These are phyloP conservation scores for Pharmacophagus antenor DNA, from an alignment of 2,888 invertebrate genomes.

Conservation along the genomic window DNA sequence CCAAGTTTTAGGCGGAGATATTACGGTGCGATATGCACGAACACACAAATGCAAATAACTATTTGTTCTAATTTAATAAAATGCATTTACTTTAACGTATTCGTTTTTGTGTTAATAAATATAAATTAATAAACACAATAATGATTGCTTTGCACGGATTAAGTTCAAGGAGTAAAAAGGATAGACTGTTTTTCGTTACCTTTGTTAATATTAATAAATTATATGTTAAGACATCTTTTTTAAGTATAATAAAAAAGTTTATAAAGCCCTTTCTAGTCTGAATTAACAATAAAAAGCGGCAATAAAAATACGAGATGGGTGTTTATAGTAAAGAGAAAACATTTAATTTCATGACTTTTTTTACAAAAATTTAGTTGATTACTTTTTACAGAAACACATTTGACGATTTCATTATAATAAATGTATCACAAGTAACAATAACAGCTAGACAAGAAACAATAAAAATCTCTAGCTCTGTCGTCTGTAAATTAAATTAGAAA, in stretches of 20 bases:
- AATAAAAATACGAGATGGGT: no score
- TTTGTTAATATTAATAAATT: no score
- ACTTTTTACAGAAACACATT: background rate
- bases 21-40: constrained; percentile 16
- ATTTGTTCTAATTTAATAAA: constrained; percentile 9
- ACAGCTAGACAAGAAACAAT: background rate
- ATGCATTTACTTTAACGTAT: background rate
- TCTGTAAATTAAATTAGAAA: constrained; percentile 15
- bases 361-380: background rate
- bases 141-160: background rate
- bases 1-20: constrained; percentile 25
- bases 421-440: background rate
- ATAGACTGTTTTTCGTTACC: no score
- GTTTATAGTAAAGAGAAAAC: background rate
- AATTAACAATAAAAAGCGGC: no score
- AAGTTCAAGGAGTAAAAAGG: no score
- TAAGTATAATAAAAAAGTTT: no score
- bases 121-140: background rate
- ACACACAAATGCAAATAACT: constrained; percentile 17
- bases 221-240: no score
- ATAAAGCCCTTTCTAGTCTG: no score
- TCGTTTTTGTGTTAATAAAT: background rate
- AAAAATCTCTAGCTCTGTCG: background rate
- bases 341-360: background rate
- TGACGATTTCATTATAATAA: background rate